Evolutionary conservation across 2,888 invertebrate species (phyloP).

Genomic region (Argyresthia albistria): DNA sequence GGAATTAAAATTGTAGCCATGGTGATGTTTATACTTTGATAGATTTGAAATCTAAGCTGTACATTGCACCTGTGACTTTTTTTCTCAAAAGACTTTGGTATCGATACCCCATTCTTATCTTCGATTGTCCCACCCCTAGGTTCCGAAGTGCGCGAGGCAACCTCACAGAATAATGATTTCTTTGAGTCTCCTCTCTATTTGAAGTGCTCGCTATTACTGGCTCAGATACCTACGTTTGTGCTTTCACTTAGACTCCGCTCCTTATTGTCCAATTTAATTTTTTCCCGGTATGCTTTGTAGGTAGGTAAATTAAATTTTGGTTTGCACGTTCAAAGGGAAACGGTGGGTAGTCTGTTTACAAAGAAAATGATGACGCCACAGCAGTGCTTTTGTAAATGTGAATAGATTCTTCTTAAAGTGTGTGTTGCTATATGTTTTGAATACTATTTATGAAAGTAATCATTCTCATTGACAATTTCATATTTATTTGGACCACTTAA

Average conservation of each 20-base stretch:
- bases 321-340: neutral
- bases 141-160: constrained; percentile 66
- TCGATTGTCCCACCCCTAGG: constrained; percentile 22
- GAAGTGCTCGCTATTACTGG: constrained; percentile 61
- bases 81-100: neutral
- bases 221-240: constrained; percentile 54
- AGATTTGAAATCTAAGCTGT: no score
- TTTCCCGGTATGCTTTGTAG: constrained; percentile 30
- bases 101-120: neutral
- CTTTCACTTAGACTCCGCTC: constrained; percentile 54
- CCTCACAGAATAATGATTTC: constrained; percentile 70
- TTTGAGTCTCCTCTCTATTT: constrained; percentile 61
- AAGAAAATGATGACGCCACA: neutral
- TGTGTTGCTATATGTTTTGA: no score
- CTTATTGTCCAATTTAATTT: constrained; percentile 59
- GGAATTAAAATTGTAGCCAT: no score
- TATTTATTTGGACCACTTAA: no score
- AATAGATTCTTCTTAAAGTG: no score
- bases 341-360: no score
- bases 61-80: no score
- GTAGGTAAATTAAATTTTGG: neutral
- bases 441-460: no score
- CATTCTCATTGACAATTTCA: no score
- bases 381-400: neutral
- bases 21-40: no score